Percentiles rank a stretch among this genome's conserved stretches.
Conservation (phyloP, 2,888 invertebrate genomes). For the Nomada flava region DNA sequence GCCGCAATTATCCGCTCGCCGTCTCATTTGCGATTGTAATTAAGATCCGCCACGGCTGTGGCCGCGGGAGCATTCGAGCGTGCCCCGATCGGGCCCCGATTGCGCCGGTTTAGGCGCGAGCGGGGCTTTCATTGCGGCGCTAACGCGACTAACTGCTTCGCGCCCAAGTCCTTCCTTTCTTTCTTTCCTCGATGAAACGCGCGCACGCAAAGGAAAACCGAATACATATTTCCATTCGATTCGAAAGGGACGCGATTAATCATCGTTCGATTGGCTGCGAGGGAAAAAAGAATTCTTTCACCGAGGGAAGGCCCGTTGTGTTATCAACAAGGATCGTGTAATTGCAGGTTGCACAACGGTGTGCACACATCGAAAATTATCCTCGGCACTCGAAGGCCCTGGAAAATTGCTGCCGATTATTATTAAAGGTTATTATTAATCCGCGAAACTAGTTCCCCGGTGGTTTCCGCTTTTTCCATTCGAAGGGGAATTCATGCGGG, state of each 20-base stretch:
- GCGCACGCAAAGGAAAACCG: background rate
- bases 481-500: background rate
- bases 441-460: constrained; percentile 20
- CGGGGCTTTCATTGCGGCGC: constrained; percentile 66
- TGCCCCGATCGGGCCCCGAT: constrained; percentile 66
- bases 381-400: background rate
- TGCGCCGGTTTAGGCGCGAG: constrained; percentile 60
- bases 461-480: constrained; percentile 33
- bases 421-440: constrained; percentile 29
- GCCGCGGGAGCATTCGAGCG: constrained; percentile 68
- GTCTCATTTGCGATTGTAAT: constrained; percentile 79
- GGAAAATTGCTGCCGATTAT: constrained; percentile 25
- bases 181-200: background rate
- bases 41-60: constrained; percentile 65
- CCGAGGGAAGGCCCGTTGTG: background rate
- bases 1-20: constrained; percentile 75
- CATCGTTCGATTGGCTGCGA: background rate
- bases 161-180: background rate
- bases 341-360: constrained; percentile 27
- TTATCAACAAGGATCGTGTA: constrained; percentile 50
- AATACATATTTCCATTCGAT: constrained; percentile 22
- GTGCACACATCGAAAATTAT: constrained; percentile 21
- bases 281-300: background rate
- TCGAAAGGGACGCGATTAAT: constrained; percentile 30
- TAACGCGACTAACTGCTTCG: constrained; percentile 67